phyloP scores from a whole-genome alignment of 2,888 invertebrate genomes.

The Molorchus minor region DNA sequence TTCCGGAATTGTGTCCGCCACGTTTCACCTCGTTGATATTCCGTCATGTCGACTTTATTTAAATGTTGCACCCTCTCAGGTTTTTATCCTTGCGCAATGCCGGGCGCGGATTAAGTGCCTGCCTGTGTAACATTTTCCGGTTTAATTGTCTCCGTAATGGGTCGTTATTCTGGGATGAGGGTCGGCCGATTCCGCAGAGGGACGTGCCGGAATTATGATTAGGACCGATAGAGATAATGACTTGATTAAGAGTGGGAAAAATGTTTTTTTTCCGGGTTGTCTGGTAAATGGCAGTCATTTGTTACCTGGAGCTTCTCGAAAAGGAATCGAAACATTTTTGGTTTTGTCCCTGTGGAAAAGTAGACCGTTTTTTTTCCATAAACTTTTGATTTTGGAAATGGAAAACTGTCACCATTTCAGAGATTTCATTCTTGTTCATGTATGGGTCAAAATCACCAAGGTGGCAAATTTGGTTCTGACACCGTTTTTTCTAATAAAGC shows the following conservation, averaged over 20 bases:
- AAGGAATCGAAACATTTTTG: too few species aligned
- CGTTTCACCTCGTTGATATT: constrained; percentile 32
- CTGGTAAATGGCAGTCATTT: background rate
- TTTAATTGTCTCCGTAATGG: constrained; percentile 12
- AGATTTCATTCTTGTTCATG: too few species aligned
- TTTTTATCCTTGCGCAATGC: constrained; percentile 21
- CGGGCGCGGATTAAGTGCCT: constrained; percentile 10
- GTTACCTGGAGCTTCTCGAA: background rate
- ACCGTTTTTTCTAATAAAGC: too few species aligned
- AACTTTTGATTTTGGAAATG: too few species aligned
- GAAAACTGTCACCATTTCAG: too few species aligned
- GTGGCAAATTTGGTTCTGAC: too few species aligned
- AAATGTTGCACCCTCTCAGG: constrained; percentile 19
- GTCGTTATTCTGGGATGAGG: constrained; percentile 15
- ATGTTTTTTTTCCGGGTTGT: background rate
- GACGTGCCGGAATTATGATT: background rate
- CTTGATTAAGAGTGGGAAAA: background rate
- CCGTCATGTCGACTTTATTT: constrained; percentile 30
- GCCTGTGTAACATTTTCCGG: constrained; percentile 3
- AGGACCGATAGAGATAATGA: background rate
- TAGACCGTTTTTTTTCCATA: too few species aligned
- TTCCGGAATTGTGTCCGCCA: constrained; percentile 23
- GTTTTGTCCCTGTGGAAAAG: too few species aligned
- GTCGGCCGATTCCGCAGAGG: constrained; percentile 12
- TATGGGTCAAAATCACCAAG: too few species aligned